Conservation (phyloP, 2,888 invertebrate species). For the Meta bourneti region DNA sequence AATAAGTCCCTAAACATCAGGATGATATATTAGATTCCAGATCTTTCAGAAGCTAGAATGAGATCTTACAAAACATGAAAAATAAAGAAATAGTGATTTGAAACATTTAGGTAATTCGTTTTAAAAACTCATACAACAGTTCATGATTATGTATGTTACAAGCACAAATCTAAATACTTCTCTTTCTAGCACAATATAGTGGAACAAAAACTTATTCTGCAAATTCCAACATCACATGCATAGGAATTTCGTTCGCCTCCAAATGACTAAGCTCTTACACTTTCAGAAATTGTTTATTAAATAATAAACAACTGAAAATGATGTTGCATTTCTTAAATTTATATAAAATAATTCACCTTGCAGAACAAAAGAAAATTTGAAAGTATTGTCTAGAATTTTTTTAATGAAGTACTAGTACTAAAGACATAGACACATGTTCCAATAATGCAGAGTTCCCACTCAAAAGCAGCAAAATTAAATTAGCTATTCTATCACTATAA, state of each 20-base stretch:
- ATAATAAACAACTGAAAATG: constrained; percentile 9
- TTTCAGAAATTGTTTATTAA: constrained; percentile 10
- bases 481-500: too few relatives aligned
- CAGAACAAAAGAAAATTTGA: constrained; percentile 17
- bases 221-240: constrained; percentile 39
- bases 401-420: constrained; percentile 7
- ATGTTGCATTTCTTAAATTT: constrained; percentile 9
- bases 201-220: constrained; percentile 43
- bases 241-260: constrained; percentile 25
- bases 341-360: constrained; percentile 26
- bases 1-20: too few relatives aligned
- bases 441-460: constrained; percentile 9
- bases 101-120: too few relatives aligned
- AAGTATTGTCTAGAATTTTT: constrained; percentile 8
- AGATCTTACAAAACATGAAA: too few relatives aligned
- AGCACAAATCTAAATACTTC: constrained; percentile 25
- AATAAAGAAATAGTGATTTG: too few relatives aligned
- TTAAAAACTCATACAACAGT: too few relatives aligned
- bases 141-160: too few relatives aligned
- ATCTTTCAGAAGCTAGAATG: too few relatives aligned
- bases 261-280: constrained; percentile 55
- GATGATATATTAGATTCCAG: too few relatives aligned
- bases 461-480: constrained; percentile 3
- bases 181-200: constrained; percentile 18
- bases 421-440: not conserved